Conservation (phyloP, 2,888 invertebrate genomes). For the Lutraria lutraria region DNA sequence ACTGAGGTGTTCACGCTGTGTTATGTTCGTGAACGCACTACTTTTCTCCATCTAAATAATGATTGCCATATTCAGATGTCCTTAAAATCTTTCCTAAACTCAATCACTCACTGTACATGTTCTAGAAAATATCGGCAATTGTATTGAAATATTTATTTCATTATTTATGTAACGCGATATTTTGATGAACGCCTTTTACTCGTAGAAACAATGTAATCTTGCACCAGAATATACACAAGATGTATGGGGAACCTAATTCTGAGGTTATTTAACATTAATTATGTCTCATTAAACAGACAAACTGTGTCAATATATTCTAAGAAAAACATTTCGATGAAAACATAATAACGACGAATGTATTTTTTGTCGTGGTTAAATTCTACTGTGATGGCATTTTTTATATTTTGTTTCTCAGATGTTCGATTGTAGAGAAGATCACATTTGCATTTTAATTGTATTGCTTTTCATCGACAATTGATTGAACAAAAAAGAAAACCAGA, state of each 20-base stretch:
- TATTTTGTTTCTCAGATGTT: background rate
- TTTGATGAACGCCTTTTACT: background rate
- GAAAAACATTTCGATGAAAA: background rate
- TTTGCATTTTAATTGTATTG: background rate
- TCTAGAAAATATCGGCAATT: too few relatives aligned
- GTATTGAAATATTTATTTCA: too few relatives aligned
- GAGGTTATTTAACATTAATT: background rate
- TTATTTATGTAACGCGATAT: too few relatives aligned
- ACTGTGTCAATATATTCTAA: background rate
- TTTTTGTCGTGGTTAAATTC: background rate
- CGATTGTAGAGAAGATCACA: background rate
- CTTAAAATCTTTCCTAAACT: too few relatives aligned
- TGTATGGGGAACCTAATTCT: background rate
- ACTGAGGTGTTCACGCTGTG: too few relatives aligned
- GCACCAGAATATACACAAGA: background rate
- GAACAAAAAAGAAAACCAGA: background rate
- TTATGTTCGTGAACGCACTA: too few relatives aligned
- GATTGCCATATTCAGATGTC: too few relatives aligned
- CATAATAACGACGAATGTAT: background rate
- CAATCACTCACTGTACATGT: too few relatives aligned
- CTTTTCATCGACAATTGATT: background rate
- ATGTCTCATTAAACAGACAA: background rate
- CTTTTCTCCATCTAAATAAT: too few relatives aligned
- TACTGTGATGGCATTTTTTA: background rate
- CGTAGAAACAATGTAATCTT: background rate